These are phyloP conservation scores for Antidorcas marsupialis DNA, from an alignment of 2,113 vertebrate species.

Conservation along the genomic window DNA sequence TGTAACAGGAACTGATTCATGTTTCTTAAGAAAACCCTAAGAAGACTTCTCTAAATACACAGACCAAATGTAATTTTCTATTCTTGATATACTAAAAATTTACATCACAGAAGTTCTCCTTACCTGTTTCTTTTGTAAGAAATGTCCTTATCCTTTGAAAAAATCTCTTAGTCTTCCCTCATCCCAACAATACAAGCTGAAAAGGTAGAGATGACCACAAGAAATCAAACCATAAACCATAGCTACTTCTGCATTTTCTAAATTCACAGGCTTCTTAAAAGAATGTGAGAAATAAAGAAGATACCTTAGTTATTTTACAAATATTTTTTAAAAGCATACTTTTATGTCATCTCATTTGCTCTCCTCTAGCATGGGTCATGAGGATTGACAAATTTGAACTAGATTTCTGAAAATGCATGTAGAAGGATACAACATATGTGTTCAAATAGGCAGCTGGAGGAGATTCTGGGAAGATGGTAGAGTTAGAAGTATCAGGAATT, in stretches of 20 bases:
- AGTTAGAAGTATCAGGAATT: not conserved
- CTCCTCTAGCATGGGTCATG: not conserved
- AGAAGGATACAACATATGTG: not conserved
- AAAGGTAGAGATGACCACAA: not conserved
- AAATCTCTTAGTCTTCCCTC: not conserved
- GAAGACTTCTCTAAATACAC: not conserved
- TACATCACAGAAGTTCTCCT: not conserved
- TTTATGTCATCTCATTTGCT: not conserved
- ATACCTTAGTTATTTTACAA: constrained; percentile 7
- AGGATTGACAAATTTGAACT: not conserved
- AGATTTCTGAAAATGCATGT: not conserved
- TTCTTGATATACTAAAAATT: not conserved
- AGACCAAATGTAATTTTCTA: not conserved
- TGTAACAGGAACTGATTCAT: not conserved
- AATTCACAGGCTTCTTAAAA: not conserved
- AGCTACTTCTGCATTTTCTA: not conserved
- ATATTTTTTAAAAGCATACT: not conserved
- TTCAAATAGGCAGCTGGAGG: not conserved
- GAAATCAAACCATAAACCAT: not conserved
- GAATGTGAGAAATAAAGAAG: not conserved
- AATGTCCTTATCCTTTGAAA: not conserved
- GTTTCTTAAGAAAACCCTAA: not conserved
- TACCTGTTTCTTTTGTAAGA: not conserved
- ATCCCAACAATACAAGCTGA: not conserved
- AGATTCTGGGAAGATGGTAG: not conserved